phyloP scores from a whole-genome alignment of 2,113 vertebrate genomes.

The Gymnarchus niloticus region DNA sequence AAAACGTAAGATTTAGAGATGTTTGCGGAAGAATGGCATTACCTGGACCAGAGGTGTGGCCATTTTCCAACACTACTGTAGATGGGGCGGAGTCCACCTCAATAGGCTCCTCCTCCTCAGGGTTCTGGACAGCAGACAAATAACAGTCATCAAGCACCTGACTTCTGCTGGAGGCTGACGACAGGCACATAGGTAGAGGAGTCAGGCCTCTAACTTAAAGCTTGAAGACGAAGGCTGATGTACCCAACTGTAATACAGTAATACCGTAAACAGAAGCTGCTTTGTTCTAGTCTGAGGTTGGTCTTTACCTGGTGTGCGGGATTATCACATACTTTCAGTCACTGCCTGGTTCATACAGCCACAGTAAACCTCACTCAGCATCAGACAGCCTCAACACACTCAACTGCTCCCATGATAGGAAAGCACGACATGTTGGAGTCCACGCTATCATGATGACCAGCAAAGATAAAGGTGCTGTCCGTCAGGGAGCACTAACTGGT shows the following conservation, averaged over 20 bases:
- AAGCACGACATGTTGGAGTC: no score
- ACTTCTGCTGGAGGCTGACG: not conserved
- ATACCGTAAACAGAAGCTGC: not conserved
- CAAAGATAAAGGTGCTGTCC: not conserved
- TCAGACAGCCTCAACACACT: not conserved
- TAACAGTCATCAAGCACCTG: not conserved
- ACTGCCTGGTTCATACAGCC: not conserved
- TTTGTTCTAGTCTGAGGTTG: not conserved
- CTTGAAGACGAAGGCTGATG: not conserved
- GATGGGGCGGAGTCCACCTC: constrained; percentile 54
- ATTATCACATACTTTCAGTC: not conserved
- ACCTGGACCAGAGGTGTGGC: constrained; percentile 53
- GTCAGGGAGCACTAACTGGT: not conserved
- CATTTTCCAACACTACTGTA: constrained; percentile 51
- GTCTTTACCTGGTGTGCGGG: not conserved
- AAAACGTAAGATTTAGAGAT: not conserved
- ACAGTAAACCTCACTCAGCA: no score
- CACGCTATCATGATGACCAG: not conserved
- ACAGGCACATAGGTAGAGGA: not conserved
- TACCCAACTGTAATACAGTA: not conserved
- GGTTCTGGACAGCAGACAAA: constrained; percentile 50
- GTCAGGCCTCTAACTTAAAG: not conserved
- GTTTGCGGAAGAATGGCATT: not conserved
- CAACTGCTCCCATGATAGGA: no score
- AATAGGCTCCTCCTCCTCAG: constrained; percentile 63